Conservation (phyloP, 1,140 invertebrate species). For the Himalopsyche phryganea region DNA sequence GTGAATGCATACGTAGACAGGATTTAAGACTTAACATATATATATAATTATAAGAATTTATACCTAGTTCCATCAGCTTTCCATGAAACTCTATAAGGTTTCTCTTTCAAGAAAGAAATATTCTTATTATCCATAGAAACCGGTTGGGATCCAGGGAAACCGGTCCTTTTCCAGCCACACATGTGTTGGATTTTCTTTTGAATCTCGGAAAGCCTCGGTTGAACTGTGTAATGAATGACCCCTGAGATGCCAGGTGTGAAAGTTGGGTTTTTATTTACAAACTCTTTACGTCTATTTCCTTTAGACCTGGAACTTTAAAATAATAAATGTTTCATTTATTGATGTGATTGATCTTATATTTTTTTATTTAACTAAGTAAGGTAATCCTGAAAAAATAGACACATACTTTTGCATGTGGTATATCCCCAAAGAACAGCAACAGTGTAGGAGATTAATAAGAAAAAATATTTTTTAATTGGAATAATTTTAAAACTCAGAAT, state of each 20-base stretch:
- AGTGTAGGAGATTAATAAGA: too few relatives aligned
- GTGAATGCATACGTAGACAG: too few relatives aligned
- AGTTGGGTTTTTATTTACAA: slow-evolving; percentile 59
- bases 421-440: too few relatives aligned
- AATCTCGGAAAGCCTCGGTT: slow-evolving; percentile 62
- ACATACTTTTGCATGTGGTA: too few relatives aligned
- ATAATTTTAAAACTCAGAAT: too few relatives aligned
- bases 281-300: slow-evolving; percentile 36
- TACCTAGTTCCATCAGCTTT: slow-evolving; percentile 96
- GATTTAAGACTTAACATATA: too few relatives aligned
- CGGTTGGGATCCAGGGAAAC: slow-evolving; percentile 95
- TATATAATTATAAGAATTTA: too few relatives aligned
- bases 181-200: slow-evolving; percentile 76
- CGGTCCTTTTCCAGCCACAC: slow-evolving; percentile 73
- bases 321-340: not conserved
- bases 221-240: slow-evolving; percentile 61
- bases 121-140: slow-evolving; percentile 93
- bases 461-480: too few relatives aligned
- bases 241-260: slow-evolving; percentile 83
- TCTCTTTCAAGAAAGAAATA: slow-evolving; percentile 68
- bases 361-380: not conserved
- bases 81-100: slow-evolving; percentile 95
- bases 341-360: not conserved
- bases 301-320: slow-evolving; percentile 26
- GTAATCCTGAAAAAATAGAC: too few relatives aligned